Base-by-base conservation (phyloP, 53 echinoderm and acorn worm species). In the Glandiceps talaboti region DNA sequence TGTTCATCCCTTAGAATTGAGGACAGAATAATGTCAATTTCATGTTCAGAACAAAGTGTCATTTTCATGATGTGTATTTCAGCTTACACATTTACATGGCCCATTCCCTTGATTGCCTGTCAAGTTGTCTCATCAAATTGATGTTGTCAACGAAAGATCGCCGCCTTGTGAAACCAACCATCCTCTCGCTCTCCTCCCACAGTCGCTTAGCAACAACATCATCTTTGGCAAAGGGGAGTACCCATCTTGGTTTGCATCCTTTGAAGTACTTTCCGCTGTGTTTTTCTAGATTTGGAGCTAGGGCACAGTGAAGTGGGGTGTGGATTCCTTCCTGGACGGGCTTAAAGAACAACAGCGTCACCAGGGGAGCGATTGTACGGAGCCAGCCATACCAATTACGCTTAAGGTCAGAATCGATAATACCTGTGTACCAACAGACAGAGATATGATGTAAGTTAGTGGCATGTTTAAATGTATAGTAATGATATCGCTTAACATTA, bases 251-350 rank as follows among this genome's bases (percentile, higher is more conserved):
- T 33, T 86, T 82, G 75, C 95, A 95, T 1, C 95, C 87, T 81
- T 95, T 93, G 86, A 91, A 95, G 78, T 93, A 95, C 29, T 77
- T 83, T 75, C 96, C 96, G 20, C 90, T 88, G 28, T 84, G 82
- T 14, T 81, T 74, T 27, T 86, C 80, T 26, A 90, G 85, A 28
- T 83, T 89, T 30, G 90, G 86, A 28, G 96, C 90, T 26, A 90
- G 90, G 29, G 96, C 88, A 75, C 96, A 95, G 80, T 95, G 96
- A 30, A 95, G 87, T 27, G 92, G 83, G n/a, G 96, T 92, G 77
- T 89, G 89, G 0, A 92, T 90, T 20, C 96, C 96, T 27, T 86
- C 90, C 74, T 79, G 32, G 6, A 90, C 74, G 30, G 88, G 87
- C 74, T 95, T 95, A 30, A 95, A 86, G 74, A 95, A 92, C 31